A percentile compares a stretch with the other conserved stretches of the same genome.
phyloP scores from a whole-genome alignment of 1,140 invertebrate species.

The Camponotus vicinus region DNA sequence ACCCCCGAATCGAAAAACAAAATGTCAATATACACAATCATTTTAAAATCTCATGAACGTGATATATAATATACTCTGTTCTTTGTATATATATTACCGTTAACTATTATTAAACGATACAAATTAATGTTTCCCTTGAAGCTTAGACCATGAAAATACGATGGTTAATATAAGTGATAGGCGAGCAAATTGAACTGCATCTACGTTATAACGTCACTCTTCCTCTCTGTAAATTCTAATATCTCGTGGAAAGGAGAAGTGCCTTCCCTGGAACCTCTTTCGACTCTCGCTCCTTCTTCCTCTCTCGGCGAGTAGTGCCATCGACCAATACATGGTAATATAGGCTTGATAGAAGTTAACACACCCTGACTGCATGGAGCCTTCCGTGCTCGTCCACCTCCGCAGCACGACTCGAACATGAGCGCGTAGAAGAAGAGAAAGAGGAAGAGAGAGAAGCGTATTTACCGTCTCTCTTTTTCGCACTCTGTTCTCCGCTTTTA shows the following conservation, averaged over 20 bases:
- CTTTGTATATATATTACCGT: not conserved
- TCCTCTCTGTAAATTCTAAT: constrained; percentile 9
- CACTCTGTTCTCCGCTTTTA: constrained; percentile 48
- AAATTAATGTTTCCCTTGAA: constrained; percentile 25
- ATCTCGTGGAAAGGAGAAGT: constrained; percentile 54
- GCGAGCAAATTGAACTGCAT: not conserved
- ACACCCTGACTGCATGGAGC: constrained; percentile 66
- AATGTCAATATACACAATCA: constrained; percentile 1
- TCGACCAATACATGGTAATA: constrained; percentile 67
- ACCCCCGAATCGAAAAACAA: constrained; percentile 20
- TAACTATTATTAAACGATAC: constrained; percentile 18
- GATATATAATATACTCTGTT: not conserved
- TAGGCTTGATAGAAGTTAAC: constrained; percentile 71
- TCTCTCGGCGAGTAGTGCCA: constrained; percentile 53
- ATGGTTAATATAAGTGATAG: constrained; percentile 7
- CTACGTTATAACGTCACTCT: constrained; percentile 14
- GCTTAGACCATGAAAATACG: not conserved
- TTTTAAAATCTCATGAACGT: constrained; percentile 30
- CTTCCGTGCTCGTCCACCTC: constrained; percentile 68
- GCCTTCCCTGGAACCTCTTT: constrained; percentile 44
- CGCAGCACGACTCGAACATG: constrained; percentile 32
- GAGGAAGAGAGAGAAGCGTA: not conserved
- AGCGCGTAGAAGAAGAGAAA: not conserved
- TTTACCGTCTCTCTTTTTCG: constrained; percentile 41
- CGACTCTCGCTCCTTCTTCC: constrained; percentile 37